Conservation (phyloP, 2,888 invertebrate genomes). For the Cartodere bifasciata region DNA sequence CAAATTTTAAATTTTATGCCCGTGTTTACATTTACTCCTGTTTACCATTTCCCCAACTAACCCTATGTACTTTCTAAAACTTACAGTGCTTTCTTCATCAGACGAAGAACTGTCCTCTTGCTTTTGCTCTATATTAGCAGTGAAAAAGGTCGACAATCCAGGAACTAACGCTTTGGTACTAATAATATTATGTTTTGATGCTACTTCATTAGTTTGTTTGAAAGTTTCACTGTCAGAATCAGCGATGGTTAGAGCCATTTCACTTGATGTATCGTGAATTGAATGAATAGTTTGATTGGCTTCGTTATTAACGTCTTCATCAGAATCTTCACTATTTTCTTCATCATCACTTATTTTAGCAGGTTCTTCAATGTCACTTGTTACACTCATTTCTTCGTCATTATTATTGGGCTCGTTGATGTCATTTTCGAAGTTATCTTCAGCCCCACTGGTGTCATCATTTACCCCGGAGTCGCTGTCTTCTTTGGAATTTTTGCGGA, state of each 20-base stretch:
- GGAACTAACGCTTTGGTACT: too few relatives aligned
- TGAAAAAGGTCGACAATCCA: too few relatives aligned
- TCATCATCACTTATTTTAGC: conserved; percentile 4
- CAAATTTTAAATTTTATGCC: too few relatives aligned
- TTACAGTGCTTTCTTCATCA: too few relatives aligned
- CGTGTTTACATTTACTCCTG: too few relatives aligned
- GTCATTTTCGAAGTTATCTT: conserved; percentile 23
- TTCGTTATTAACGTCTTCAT: conserved; percentile 1
- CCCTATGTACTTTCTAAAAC: too few relatives aligned
- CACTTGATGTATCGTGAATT: neutral
- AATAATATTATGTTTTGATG: too few relatives aligned
- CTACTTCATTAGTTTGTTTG: too few relatives aligned
- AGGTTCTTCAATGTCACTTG: conserved; percentile 5
- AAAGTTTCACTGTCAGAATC: conserved; percentile 7
- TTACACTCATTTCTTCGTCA: conserved; percentile 9
- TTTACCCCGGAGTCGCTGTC: conserved; percentile 12
- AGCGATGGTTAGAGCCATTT: conserved; percentile 2
- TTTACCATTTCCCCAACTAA: too few relatives aligned
- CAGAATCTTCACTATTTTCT: neutral
- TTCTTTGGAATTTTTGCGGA: conserved; percentile 7
- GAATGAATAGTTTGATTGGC: neutral
- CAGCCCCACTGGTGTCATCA: conserved; percentile 9
- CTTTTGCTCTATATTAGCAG: too few relatives aligned
- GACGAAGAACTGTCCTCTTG: too few relatives aligned
- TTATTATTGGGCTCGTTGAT: conserved; percentile 10